Conservation (phyloP, 2,888 invertebrate species). For the Agrotis ipsilon region DNA sequence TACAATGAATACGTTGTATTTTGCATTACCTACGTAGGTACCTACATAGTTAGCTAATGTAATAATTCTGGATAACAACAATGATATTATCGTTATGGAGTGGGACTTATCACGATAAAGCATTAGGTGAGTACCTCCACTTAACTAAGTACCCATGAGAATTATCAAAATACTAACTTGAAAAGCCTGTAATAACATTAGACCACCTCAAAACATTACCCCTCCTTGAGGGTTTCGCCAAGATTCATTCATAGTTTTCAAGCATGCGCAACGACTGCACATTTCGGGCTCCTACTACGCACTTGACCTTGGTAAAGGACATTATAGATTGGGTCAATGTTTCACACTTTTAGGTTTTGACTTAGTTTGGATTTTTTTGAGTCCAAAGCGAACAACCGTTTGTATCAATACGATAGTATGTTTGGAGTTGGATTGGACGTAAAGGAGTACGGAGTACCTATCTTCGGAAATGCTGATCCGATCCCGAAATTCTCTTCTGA, state of each 20-base stretch:
- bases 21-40: background rate
- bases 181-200: constrained; percentile 3
- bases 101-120: constrained; percentile 27
- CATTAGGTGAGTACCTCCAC: constrained; percentile 6
- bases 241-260: constrained; percentile 7
- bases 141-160: constrained; percentile 7
- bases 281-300: constrained; percentile 20
- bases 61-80: constrained; percentile 16
- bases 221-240: background rate
- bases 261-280: constrained; percentile 22
- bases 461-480: too few species aligned
- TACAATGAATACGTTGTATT: background rate
- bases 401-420: too few species aligned
- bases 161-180: constrained; percentile 1
- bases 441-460: too few species aligned
- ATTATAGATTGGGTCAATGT: constrained; percentile 10
- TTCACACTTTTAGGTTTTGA: too few species aligned
- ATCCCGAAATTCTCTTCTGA: too few species aligned
- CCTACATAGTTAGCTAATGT: background rate
- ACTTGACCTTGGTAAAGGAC: constrained; percentile 41
- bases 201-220: background rate
- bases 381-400: background rate
- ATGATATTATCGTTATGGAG: constrained; percentile 23
- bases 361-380: background rate
- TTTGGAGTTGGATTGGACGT: too few species aligned